A percentile compares a stretch with the other conserved stretches of the same genome.
Evolutionary conservation across 2,888 invertebrate species (phyloP).

Genomic region (Leptura quadrifasciata): DNA sequence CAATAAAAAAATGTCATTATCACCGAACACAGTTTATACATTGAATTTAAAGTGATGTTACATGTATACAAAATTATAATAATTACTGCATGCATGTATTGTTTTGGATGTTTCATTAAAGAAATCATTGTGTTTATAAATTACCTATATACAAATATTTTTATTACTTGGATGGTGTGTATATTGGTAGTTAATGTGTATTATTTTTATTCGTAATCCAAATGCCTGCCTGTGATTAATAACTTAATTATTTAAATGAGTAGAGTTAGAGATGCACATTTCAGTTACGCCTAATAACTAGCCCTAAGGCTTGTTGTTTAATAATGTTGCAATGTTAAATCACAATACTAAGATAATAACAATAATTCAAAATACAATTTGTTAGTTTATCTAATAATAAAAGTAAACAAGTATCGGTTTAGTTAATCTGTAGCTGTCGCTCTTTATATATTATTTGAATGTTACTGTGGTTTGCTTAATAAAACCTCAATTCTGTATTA

Average conservation of each 20-base stretch:
- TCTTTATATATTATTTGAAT: neutral
- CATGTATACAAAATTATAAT: neutral
- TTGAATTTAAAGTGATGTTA: neutral
- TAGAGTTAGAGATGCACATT: too few species aligned
- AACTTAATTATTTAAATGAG: neutral
- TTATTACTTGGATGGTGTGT: neutral
- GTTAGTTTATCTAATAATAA: too few species aligned
- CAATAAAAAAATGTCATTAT: neutral
- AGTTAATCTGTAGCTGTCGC: too few species aligned
- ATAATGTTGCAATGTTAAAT: too few species aligned
- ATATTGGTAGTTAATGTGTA: neutral
- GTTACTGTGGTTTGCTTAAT: neutral
- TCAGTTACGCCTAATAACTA: too few species aligned
- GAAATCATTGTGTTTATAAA: neutral
- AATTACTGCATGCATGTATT: neutral
- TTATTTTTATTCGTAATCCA: neutral
- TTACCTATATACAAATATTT: neutral
- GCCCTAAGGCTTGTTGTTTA: too few species aligned
- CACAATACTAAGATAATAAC: too few species aligned
- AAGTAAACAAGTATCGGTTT: too few species aligned
- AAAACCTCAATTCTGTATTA: slow-evolving; percentile 6
- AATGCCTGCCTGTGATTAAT: neutral
- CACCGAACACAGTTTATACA: neutral
- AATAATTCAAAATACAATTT: too few species aligned
- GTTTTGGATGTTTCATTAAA: neutral